Conservation (phyloP, 2,113 vertebrate genomes). For the Cyprinus carpio region DNA sequence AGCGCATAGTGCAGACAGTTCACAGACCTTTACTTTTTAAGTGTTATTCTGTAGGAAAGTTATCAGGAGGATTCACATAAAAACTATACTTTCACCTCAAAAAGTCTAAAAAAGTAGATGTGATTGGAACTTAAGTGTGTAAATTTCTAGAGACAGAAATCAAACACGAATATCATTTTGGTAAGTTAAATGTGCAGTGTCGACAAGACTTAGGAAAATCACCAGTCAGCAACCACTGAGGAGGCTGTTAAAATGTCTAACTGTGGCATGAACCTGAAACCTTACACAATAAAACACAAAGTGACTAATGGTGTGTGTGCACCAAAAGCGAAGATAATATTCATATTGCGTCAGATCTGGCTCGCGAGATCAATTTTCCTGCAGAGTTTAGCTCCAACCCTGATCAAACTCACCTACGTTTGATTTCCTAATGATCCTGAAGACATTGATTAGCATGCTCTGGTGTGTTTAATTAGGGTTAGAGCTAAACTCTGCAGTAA, state of each 20-base stretch:
- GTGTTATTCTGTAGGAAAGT: background rate
- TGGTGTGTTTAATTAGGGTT: too few relatives aligned
- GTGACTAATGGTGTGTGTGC: background rate
- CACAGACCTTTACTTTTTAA: background rate
- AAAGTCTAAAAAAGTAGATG: background rate
- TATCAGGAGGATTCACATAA: background rate
- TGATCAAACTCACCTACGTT: too few relatives aligned
- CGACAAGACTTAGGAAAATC: background rate
- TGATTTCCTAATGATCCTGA: too few relatives aligned
- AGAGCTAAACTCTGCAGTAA: too few relatives aligned
- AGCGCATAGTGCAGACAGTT: background rate
- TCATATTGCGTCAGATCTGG: too few relatives aligned
- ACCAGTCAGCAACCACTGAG: background rate
- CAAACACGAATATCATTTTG: background rate
- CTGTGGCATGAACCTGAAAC: background rate
- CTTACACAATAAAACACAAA: background rate
- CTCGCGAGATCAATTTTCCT: too few relatives aligned
- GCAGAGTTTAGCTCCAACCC: too few relatives aligned
- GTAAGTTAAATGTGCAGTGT: slow-evolving; percentile 1
- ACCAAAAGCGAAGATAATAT: too few relatives aligned
- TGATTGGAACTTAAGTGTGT: background rate
- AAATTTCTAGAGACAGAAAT: background rate
- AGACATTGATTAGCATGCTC: too few relatives aligned
- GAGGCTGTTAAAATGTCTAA: background rate
- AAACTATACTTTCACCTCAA: background rate